phyloP scores from a whole-genome alignment of 2,888 invertebrate species.

The Rotaria magnacalcarata region DNA sequence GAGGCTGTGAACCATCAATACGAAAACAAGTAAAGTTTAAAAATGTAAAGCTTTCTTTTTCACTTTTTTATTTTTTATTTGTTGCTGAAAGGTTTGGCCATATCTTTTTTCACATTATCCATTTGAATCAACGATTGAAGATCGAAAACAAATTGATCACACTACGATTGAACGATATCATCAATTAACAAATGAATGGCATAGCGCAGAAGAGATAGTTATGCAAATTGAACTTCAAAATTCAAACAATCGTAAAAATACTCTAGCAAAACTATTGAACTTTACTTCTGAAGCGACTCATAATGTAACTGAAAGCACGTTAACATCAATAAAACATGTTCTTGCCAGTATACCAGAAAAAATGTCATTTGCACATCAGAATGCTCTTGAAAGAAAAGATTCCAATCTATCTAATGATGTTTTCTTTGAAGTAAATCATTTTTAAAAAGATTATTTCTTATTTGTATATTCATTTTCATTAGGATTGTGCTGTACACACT shows the following conservation, averaged over 20 bases:
- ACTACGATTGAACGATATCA: constrained; percentile 72
- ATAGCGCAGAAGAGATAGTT: constrained; percentile 87
- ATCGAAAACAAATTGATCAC: constrained; percentile 52
- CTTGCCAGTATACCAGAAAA: constrained; percentile 1
- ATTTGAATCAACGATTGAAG: constrained; percentile 60
- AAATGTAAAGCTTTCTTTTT: background rate
- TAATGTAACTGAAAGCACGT: background rate
- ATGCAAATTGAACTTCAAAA: constrained; percentile 6
- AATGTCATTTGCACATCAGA: background rate
- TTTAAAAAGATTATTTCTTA: constrained; percentile 39
- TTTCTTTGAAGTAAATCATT: constrained; percentile 57
- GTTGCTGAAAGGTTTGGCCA: constrained; percentile 70
- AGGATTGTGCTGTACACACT: constrained; percentile 48
- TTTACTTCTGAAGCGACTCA: background rate
- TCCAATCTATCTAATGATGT: constrained; percentile 62
- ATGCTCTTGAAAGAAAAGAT: constrained; percentile 55
- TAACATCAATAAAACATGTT: background rate
- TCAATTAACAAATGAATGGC: constrained; percentile 87
- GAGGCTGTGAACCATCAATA: constrained; percentile 72
- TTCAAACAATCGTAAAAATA: background rate
- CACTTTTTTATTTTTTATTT: background rate
- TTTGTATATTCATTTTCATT: constrained; percentile 37
- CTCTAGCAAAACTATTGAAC: background rate
- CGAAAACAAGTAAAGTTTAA: constrained; percentile 51
- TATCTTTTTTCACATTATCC: constrained; percentile 79